Evolutionary conservation across 1,140 invertebrate genomes (phyloP).

Genomic region (Antheraea mylitta): DNA sequence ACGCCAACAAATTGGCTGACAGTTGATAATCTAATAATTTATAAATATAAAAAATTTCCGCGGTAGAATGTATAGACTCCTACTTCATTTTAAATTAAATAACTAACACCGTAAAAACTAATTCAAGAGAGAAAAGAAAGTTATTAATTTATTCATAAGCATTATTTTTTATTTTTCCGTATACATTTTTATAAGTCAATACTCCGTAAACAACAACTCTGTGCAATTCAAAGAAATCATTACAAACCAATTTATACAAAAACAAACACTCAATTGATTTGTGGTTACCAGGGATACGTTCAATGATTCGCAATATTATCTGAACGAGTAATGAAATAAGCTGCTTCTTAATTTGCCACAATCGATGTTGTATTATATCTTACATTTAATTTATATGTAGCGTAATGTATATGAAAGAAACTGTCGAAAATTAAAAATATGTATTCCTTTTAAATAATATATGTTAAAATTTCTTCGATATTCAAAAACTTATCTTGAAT

Average conservation of each 20-base stretch:
- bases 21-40: no score
- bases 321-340: slow-evolving; percentile 16
- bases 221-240: neutral
- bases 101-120: no score
- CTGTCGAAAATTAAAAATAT: neutral
- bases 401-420: no score
- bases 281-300: slow-evolving; percentile 30
- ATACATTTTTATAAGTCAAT: neutral
- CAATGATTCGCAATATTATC: slow-evolving; percentile 35
- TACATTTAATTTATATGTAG: no score
- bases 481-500: no score
- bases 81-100: no score
- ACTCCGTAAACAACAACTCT: neutral
- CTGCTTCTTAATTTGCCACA: neutral
- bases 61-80: no score
- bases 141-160: no score
- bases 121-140: no score
- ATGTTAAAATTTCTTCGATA: no score
- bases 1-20: no score
- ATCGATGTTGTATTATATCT: neutral
- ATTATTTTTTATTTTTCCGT: neutral
- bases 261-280: slow-evolving; percentile 36
- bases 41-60: no score
- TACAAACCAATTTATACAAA: slow-evolving; percentile 22
- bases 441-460: neutral